Evolutionary conservation across 2,797 vertebrate species (phyloP), one percentile per base, ranked within the genome.

Genomic region (Thaleichthys pacificus): DNA sequence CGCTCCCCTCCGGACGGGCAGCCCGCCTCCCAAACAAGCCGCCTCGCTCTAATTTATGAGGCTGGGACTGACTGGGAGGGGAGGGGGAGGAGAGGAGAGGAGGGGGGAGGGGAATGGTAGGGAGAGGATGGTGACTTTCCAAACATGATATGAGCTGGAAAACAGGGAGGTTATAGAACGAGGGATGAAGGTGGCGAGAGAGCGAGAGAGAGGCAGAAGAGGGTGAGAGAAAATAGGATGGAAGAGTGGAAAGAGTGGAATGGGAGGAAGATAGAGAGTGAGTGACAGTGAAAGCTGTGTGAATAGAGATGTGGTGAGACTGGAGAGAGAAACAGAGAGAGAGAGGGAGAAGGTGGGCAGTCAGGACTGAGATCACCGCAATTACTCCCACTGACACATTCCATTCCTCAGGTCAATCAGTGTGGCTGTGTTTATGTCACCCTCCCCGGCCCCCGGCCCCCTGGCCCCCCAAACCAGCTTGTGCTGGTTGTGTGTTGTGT

Each of bases 41-140:
- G 80, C 77, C 24, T 72, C 86, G 85, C 89, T 89, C 88, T 91
- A 91, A 91, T 92, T 92, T 92, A 91, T 66, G 90, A 91, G 88
- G 77, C 80, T 80, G 60, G 17, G 64, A 63, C 76, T 82, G 87
- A 91, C 89, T 88, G 26, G 8, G 32, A 8, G 32, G 32, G 30
- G 9, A 6, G 1, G 38, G 9, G 38, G 9, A 1, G 8, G 38
- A 5, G 38, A 2, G 38, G 38, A 7, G 1, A 2, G 11, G 38
- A 3, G 11, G 3, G 35, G 35, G 6, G 35, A 5, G 38, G 7
- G 38, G 38, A 6, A 11, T 6, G 9, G 38, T 9, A 11, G 9
- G 9, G 38, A 11, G 11, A 6, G 35, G 35, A 42, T 42, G 42
- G 70, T 66, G 85, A 83, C 89, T 89, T 86, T 89, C 78, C 86